Percentiles rank a stretch among this genome's conserved stretches.
Conservation (phyloP, 2,797 vertebrate species). For the Crossoptilon crossoptilon region DNA sequence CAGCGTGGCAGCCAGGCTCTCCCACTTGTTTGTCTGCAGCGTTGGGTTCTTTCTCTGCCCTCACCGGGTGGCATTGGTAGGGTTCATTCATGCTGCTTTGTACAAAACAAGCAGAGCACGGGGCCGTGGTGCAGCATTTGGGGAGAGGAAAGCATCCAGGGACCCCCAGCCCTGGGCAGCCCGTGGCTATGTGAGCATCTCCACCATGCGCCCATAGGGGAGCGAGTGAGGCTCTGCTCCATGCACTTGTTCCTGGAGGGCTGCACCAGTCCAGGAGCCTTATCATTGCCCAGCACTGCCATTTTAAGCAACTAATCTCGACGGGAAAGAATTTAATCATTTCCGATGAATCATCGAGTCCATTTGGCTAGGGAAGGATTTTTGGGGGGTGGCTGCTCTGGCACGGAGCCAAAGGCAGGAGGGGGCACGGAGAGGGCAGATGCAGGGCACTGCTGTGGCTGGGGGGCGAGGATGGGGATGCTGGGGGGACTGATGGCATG, state of each 20-base stretch:
- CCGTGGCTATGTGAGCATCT: background rate
- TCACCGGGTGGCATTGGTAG: accelerated
- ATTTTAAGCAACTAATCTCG: slow-evolving; percentile 53
- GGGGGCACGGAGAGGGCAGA: background rate
- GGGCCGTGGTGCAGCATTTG: background rate
- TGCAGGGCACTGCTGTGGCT: background rate
- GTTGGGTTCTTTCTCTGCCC: background rate
- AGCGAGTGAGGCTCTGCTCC: background rate
- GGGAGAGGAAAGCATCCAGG: background rate
- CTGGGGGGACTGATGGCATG: accelerated
- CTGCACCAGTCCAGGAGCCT: accelerated
- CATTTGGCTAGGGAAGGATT: background rate
- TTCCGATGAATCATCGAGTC: slow-evolving; percentile 61
- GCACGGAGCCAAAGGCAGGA: background rate
- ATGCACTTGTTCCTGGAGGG: slow-evolving; percentile 33
- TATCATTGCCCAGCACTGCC: slow-evolving; percentile 43
- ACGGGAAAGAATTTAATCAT: slow-evolving; percentile 57
- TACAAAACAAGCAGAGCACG: background rate
- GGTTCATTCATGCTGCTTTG: background rate
- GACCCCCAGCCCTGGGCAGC: background rate
- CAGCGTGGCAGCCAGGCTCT: background rate
- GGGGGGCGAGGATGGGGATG: background rate
- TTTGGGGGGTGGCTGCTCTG: background rate
- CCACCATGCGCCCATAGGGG: accelerated
- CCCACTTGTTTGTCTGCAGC: background rate